A percentile compares a stretch with the other conserved stretches of the same genome.
phyloP scores from a whole-genome alignment of 2,797 vertebrate genomes.

The Limnodromus scolopaceus region DNA sequence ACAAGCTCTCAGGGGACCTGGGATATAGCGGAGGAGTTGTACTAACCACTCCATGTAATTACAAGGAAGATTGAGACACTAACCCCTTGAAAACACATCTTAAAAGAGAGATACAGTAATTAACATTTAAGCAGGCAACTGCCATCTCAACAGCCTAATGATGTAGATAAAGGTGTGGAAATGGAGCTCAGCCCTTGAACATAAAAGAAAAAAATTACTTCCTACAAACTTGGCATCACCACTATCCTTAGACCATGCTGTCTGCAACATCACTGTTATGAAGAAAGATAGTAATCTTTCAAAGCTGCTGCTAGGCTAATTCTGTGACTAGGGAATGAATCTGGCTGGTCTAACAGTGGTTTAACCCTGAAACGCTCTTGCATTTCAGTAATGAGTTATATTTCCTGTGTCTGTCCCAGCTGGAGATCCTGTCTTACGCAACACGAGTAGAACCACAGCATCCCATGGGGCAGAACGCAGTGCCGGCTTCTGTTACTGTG shows the following conservation, averaged over 20 bases:
- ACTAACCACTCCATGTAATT: constrained; percentile 16
- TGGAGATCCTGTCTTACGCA: background rate
- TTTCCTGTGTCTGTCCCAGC: constrained; percentile 22
- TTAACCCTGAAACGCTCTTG: constrained; percentile 16
- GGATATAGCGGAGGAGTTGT: background rate
- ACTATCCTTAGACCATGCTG: background rate
- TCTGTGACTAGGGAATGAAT: background rate
- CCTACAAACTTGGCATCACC: background rate
- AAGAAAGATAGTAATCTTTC: constrained; percentile 13
- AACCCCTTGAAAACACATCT: constrained; percentile 32
- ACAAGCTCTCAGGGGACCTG: background rate
- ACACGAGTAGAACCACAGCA: background rate
- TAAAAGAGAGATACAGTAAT: constrained; percentile 22
- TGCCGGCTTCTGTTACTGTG: accelerated
- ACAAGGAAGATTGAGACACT: constrained; percentile 4
- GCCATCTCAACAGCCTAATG: background rate
- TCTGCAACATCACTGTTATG: background rate
- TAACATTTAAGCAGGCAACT: constrained; percentile 19
- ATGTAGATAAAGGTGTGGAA: constrained; percentile 32
- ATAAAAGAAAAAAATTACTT: constrained; percentile 5
- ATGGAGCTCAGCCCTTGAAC: background rate
- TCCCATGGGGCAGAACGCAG: background rate
- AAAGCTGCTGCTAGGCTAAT: constrained; percentile 30
- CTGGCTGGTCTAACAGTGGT: background rate
- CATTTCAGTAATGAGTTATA: constrained; percentile 10